Evolutionary conservation across 1,140 invertebrate species (phyloP).

Genomic region (Zeugodacus cucurbitae): DNA sequence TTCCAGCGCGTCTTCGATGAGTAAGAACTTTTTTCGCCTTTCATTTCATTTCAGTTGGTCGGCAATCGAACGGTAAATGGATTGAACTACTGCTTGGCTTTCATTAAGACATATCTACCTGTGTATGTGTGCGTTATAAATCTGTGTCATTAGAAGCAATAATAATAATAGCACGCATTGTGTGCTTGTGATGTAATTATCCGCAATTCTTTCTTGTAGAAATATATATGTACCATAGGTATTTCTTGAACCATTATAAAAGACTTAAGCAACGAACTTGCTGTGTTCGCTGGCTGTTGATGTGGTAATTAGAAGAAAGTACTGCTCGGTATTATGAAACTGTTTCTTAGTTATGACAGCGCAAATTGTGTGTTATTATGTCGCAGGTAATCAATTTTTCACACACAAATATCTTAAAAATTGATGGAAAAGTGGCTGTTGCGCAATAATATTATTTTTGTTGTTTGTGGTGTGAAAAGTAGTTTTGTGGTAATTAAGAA

Average conservation of each 20-base stretch:
- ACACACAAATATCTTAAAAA: not conserved
- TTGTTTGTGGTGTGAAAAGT: too few relatives aligned
- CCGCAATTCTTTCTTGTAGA: not conserved
- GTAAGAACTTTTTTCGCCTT: not conserved
- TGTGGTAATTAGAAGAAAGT: not conserved
- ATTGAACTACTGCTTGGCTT: not conserved
- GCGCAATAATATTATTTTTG: not conserved
- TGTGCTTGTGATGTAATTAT: not conserved
- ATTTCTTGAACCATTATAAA: not conserved
- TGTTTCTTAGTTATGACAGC: not conserved
- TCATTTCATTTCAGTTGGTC: not conserved
- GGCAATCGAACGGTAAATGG: not conserved
- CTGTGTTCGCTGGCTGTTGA: not conserved
- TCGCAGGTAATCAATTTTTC: not conserved
- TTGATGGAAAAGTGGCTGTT: not conserved
- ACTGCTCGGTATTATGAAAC: not conserved
- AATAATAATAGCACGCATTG: not conserved
- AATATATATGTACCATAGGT: too few relatives aligned
- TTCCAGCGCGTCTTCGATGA: not conserved
- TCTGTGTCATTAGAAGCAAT: not conserved
- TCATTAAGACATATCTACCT: not conserved
- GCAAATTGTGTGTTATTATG: not conserved
- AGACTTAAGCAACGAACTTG: constrained; percentile 30
- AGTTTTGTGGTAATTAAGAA: too few relatives aligned
- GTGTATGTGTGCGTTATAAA: not conserved